A percentile compares a stretch with the other conserved stretches of the same genome.
phyloP scores from a whole-genome alignment of 2,888 invertebrate genomes.

The Dryobotodes eremita region DNA sequence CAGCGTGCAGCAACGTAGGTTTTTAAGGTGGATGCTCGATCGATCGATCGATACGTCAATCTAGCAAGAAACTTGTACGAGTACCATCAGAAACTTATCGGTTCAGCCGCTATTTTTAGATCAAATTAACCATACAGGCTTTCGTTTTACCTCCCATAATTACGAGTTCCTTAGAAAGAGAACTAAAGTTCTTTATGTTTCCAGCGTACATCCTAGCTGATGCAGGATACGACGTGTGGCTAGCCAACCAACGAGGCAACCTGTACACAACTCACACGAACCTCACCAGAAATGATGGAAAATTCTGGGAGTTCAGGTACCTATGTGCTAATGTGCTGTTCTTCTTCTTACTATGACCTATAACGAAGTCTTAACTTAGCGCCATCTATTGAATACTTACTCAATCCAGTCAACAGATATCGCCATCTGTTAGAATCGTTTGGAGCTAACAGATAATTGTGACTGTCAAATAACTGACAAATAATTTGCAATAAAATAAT shows the following conservation, averaged over 20 bases:
- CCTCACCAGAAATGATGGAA: conserved; percentile 80
- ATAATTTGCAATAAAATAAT: no score
- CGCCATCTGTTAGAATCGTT: no score
- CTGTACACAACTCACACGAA: conserved; percentile 85
- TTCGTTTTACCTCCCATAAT: background rate
- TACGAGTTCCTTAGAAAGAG: background rate
- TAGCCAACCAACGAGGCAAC: conserved; percentile 90
- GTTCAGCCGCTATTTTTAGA: background rate
- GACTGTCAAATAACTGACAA: no score
- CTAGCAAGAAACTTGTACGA: background rate
- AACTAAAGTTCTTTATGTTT: conserved; percentile 57
- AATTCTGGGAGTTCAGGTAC: conserved; percentile 91
- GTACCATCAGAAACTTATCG: background rate
- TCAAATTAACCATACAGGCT: background rate
- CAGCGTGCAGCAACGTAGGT: background rate
- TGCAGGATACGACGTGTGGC: conserved; percentile 91
- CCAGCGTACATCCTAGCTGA: conserved; percentile 90
- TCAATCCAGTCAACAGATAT: no score
- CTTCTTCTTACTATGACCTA: background rate
- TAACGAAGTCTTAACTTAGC: no score
- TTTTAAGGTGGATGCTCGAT: background rate
- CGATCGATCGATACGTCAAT: background rate
- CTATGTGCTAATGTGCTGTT: conserved; percentile 53
- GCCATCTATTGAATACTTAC: no score
- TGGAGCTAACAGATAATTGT: no score